phyloP scores from a whole-genome alignment of 2,888 invertebrate species.

The Frankliniella intonsa region DNA sequence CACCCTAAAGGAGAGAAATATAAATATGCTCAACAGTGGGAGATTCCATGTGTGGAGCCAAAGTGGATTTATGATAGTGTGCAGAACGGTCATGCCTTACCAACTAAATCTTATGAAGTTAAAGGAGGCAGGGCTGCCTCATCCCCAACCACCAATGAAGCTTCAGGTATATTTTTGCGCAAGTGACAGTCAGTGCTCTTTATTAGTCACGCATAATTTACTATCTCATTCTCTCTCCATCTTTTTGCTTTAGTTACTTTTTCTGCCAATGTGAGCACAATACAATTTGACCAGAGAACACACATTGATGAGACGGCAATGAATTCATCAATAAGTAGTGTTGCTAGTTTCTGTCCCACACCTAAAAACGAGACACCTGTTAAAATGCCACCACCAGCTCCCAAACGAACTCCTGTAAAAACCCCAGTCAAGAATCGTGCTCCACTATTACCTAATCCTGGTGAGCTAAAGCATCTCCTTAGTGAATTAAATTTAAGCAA shows the following conservation, averaged over 20 bases:
- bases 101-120: conserved; percentile 46
- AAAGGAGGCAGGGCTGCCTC: not conserved
- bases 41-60: conserved; percentile 64
- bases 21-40: conserved; percentile 54
- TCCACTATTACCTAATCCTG: conserved; percentile 31
- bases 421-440: not conserved
- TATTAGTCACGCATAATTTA: not conserved
- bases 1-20: conserved; percentile 66
- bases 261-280: not conserved
- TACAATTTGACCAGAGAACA: conserved; percentile 23
- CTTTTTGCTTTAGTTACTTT: not conserved
- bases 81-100: conserved; percentile 63
- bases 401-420: conserved; percentile 29
- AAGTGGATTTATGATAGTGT: conserved; percentile 80
- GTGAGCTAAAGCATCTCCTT: conserved; percentile 39
- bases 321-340: not conserved
- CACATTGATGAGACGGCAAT: conserved; percentile 42
- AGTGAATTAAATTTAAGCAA: conserved; percentile 42
- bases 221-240: not conserved
- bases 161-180: not conserved
- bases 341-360: not conserved
- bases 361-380: conserved; percentile 11
- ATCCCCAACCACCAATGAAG: not conserved
- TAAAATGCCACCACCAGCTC: conserved; percentile 11
- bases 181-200: not conserved